A percentile compares a stretch with the other conserved stretches of the same genome.
phyloP scores from a whole-genome alignment of 2,113 vertebrate genomes.

The Tetrax tetrax region DNA sequence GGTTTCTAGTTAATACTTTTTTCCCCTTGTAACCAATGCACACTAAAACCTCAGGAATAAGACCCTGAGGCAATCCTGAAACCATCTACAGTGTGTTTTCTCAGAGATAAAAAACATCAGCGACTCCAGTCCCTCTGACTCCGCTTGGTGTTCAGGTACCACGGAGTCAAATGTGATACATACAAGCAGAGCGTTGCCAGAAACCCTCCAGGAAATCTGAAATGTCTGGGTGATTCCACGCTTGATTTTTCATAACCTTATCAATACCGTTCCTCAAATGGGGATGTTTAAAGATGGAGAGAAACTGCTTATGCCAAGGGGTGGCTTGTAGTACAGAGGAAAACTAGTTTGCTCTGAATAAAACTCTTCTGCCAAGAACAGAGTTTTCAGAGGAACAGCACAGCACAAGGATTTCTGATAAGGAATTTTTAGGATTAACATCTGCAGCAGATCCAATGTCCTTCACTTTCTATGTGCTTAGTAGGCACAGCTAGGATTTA shows the following conservation, averaged over 20 bases:
- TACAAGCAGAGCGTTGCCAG: background rate
- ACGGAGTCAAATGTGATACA: background rate
- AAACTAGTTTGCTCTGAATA: background rate
- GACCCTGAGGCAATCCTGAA: conserved; percentile 56
- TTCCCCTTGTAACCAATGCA: background rate
- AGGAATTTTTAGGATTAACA: background rate
- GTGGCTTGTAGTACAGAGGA: background rate
- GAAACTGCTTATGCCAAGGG: conserved; percentile 29
- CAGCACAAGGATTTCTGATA: background rate
- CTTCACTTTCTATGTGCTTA: background rate
- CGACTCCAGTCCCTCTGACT: conserved; percentile 29
- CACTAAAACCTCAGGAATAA: conserved; percentile 48
- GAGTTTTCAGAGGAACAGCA: background rate
- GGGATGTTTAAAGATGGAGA: background rate
- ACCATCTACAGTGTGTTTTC: conserved; percentile 38
- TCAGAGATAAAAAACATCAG: conserved; percentile 50
- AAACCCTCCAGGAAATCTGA: conserved; percentile 39
- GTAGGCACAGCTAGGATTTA: background rate
- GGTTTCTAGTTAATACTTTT: conserved; percentile 55
- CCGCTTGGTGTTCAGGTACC: conserved; percentile 37
- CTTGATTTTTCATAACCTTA: conserved; percentile 33
- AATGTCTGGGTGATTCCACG: conserved; percentile 20
- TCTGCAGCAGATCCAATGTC: background rate
- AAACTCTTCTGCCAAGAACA: background rate
- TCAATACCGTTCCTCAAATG: background rate